Percentiles rank a stretch among this genome's conserved stretches.
Conservation (phyloP, 1,140 invertebrate genomes). For the Drosophila ercepeae region DNA sequence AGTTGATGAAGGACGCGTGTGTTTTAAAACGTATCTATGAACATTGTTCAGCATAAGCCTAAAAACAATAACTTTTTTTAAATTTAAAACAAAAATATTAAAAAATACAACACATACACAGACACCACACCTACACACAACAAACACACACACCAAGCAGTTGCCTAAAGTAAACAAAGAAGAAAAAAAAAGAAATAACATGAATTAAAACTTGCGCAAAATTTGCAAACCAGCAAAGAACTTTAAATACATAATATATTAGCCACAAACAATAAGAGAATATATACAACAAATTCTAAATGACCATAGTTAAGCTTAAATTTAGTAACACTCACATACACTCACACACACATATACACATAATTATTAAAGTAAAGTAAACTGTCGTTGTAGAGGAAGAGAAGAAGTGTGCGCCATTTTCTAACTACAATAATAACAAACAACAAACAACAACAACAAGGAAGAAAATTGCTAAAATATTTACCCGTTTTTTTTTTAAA, state of each 20-base stretch:
- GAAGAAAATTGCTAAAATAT: constrained; percentile 38
- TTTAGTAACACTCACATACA: constrained; percentile 65
- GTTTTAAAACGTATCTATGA: constrained; percentile 76
- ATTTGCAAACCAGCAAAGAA: constrained; percentile 77
- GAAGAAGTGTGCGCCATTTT: constrained; percentile 71
- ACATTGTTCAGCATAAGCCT: constrained; percentile 78
- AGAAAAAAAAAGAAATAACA: constrained; percentile 31
- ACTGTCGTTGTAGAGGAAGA: constrained; percentile 65
- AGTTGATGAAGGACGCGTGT: constrained; percentile 47
- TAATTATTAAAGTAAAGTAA: constrained; percentile 60
- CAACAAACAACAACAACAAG: constrained; percentile 18
- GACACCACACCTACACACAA: constrained; percentile 32
- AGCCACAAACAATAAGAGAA: constrained; percentile 68
- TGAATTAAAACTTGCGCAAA: constrained; percentile 72
- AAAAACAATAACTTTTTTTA: constrained; percentile 57
- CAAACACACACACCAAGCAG: constrained; percentile 66
- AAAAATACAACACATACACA: too few relatives aligned
- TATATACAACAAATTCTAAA: constrained; percentile 79
- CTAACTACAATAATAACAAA: constrained; percentile 65
- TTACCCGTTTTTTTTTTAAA: constrained; percentile 41
- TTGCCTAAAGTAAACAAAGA: constrained; percentile 69
- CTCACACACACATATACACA: constrained; percentile 43
- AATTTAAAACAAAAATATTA: constrained; percentile 50
- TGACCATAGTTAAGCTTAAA: constrained; percentile 80
- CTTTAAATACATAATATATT: constrained; percentile 72